Conservation (phyloP, 1,140 invertebrate species). For the Philopotamus ludificatus region DNA sequence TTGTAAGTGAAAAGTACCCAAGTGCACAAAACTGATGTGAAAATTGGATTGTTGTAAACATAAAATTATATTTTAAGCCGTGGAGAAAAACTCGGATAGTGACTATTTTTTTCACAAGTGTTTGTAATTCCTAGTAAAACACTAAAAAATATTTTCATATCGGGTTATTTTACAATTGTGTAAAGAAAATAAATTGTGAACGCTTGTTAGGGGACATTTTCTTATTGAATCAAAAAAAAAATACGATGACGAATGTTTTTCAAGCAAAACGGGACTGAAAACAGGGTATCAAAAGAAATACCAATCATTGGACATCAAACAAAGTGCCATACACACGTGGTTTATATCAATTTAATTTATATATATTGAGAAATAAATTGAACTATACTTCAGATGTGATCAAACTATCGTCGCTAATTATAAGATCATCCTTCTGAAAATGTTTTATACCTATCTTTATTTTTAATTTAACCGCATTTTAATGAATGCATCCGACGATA, state of each 20-base stretch:
- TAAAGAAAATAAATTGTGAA: constrained; percentile 20
- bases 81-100: constrained; percentile 31
- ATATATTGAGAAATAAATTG: background rate
- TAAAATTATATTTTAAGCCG: constrained; percentile 23
- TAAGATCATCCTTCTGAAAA: too few relatives aligned
- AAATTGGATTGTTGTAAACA: constrained; percentile 18
- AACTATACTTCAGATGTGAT: too few relatives aligned
- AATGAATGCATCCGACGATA: too few relatives aligned
- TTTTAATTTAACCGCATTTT: too few relatives aligned
- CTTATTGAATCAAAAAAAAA: background rate
- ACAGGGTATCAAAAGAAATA: constrained; percentile 39
- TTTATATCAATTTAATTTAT: constrained; percentile 21
- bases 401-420: too few relatives aligned
- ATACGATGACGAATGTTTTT: background rate
- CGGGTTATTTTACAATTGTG: constrained; percentile 27
- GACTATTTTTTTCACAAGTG: constrained; percentile 40
- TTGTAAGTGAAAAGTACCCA: background rate
- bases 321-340: constrained; percentile 17
- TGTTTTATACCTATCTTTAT: too few relatives aligned
- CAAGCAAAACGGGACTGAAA: constrained; percentile 28
- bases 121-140: constrained; percentile 30
- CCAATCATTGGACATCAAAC: constrained; percentile 22
- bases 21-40: constrained; percentile 32
- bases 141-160: constrained; percentile 25
- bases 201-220: constrained; percentile 33